Evolutionary conservation across 2,113 vertebrate genomes (phyloP).

Genomic region (Hippoglossus stenolepis): DNA sequence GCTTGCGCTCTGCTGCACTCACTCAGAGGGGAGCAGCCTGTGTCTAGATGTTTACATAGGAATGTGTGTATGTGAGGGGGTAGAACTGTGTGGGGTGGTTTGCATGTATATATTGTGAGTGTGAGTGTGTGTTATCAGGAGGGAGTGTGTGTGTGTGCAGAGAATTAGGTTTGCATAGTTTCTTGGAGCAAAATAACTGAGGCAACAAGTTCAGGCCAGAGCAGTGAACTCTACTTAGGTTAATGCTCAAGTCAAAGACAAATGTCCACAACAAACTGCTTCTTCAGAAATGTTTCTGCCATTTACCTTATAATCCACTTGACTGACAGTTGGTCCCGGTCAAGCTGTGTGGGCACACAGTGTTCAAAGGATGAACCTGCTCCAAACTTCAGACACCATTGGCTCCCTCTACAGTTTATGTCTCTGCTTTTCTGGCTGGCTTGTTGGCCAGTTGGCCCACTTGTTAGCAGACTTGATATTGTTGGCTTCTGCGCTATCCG

Average conservation of each 20-base stretch:
- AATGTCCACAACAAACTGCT: conserved; percentile 2
- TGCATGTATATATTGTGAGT: conserved; percentile 9
- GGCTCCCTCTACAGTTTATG: conserved; percentile 37
- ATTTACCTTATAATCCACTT: conserved; percentile 24
- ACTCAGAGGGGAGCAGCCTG: conserved; percentile 68
- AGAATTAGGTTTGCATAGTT: conserved; percentile 1
- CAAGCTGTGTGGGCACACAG: conserved; percentile 41
- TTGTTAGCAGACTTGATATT: conserved; percentile 70
- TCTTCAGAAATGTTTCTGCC: background rate
- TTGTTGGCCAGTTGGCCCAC: conserved; percentile 65
- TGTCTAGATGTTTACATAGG: conserved; percentile 72
- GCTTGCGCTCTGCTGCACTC: conserved; percentile 75
- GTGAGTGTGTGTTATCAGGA: conserved; percentile 2
- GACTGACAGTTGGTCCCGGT: conserved; percentile 12
- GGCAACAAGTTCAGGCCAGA: conserved; percentile 9
- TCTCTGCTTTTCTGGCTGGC: conserved; percentile 54
- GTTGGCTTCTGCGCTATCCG: conserved; percentile 63
- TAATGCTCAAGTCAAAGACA: conserved; percentile 5
- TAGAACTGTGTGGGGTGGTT: conserved; percentile 8
- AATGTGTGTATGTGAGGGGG: conserved; percentile 53
- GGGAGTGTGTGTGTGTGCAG: background rate
- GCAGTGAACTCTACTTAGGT: conserved; percentile 9
- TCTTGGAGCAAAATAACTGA: conserved; percentile 22
- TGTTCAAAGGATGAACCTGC: conserved; percentile 27
- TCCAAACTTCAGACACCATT: conserved; percentile 48